phyloP scores from a whole-genome alignment of 1,140 invertebrate genomes.

The Eurosta solidaginis region DNA sequence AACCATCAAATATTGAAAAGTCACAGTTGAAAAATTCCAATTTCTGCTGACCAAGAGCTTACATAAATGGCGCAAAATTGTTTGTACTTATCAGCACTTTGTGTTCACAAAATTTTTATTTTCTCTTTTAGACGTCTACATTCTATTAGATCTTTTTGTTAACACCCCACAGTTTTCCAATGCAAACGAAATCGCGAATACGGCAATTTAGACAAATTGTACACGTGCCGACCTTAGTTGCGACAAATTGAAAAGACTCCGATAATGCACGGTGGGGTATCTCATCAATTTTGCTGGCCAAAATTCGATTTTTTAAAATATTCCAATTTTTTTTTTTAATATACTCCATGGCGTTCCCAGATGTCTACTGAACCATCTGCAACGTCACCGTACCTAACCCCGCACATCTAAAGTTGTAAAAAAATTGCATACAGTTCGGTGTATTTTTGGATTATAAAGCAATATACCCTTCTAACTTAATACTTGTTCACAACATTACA shows the following conservation, averaged over 20 bases:
- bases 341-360: no score
- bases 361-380: no score
- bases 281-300: no score
- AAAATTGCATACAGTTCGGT: no score
- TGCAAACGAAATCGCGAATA: neutral
- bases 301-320: no score
- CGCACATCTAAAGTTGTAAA: no score
- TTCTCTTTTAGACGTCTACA: neutral
- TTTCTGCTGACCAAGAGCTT: conserved; percentile 15
- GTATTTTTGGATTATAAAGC: no score
- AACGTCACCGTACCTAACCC: no score
- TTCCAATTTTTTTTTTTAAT: no score
- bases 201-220: neutral
- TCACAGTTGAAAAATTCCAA: neutral
- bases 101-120: neutral
- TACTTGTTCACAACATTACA: no score
- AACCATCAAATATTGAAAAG: conserved; percentile 17
- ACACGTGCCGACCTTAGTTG: neutral
- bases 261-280: no score
- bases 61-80: neutral
- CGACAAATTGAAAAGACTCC: neutral
- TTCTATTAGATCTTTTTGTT: neutral
- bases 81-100: conserved; percentile 2
- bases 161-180: neutral
- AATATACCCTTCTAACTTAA: no score